Percentiles rank a stretch among this genome's conserved stretches.
Evolutionary conservation across 2,113 vertebrate genomes (phyloP).

Genomic region (Butorides virescens): DNA sequence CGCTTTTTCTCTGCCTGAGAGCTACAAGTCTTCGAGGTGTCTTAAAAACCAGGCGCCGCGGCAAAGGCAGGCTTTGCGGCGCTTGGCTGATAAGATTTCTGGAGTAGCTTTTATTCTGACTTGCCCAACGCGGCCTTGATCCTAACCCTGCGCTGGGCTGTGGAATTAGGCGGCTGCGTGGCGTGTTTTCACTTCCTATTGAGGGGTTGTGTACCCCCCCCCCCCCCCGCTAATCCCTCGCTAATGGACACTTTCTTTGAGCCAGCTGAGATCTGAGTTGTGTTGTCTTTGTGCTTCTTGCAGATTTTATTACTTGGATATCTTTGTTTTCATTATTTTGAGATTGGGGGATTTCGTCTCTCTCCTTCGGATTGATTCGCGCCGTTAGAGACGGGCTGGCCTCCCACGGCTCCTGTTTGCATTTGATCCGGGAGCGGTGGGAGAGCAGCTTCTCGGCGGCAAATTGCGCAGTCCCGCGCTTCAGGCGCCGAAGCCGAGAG

Average conservation of each 20-base stretch:
- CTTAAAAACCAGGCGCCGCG: not conserved
- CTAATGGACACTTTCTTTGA: slow-evolving; percentile 77
- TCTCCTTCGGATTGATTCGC: slow-evolving; percentile 63
- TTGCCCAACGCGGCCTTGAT: not conserved
- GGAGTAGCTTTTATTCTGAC: not conserved
- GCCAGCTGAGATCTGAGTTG: slow-evolving; percentile 74
- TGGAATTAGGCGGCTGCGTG: not conserved
- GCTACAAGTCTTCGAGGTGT: not conserved
- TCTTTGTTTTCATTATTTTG: slow-evolving; percentile 79
- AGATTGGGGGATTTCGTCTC: slow-evolving; percentile 77
- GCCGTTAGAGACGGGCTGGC: slow-evolving; percentile 34
- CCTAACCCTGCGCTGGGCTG: not conserved
- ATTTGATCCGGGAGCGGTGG: slow-evolving; percentile 50
- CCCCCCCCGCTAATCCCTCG: slow-evolving; percentile 72
- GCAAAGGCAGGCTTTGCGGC: not conserved
- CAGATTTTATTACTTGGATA: slow-evolving; percentile 75
- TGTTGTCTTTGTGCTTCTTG: slow-evolving; percentile 67
- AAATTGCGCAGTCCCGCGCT: not conserved
- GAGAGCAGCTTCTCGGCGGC: slow-evolving; percentile 41
- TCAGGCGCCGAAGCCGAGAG: not conserved
- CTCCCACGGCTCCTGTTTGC: slow-evolving; percentile 62
- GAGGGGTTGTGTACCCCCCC: slow-evolving; percentile 66
- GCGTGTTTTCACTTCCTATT: slow-evolving; percentile 64
- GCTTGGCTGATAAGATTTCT: not conserved
- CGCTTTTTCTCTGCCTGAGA: not conserved